Conservation (phyloP, 1,140 invertebrate genomes). For the Aricia agestis region DNA sequence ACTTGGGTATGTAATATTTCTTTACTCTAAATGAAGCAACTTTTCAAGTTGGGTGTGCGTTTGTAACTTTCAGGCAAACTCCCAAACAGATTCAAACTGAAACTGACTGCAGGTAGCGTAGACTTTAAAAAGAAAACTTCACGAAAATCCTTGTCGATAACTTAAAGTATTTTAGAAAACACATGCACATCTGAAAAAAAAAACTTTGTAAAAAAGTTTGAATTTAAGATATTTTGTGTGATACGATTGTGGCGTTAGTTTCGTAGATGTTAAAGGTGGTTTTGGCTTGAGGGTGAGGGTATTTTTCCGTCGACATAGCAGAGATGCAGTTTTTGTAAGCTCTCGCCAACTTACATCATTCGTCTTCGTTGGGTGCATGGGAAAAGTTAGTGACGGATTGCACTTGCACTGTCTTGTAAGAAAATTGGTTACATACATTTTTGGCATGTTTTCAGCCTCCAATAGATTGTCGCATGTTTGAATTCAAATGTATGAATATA, state of each 20-base stretch:
- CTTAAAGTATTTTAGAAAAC: conserved; percentile 7
- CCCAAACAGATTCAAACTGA: too few species aligned
- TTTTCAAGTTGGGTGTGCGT: too few species aligned
- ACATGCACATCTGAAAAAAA: conserved; percentile 9
- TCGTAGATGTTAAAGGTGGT: not conserved
- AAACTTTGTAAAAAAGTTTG: not conserved
- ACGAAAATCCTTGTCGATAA: not conserved
- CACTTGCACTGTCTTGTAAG: conserved; percentile 34
- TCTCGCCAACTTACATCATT: conserved; percentile 55
- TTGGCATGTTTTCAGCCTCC: not conserved
- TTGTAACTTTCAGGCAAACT: too few species aligned
- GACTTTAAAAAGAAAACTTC: too few species aligned
- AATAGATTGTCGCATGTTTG: too few species aligned
- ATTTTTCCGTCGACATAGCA: conserved; percentile 24
- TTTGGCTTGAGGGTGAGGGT: not conserved
- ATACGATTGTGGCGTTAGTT: not conserved
- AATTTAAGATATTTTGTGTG: not conserved
- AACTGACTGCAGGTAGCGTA: too few species aligned
- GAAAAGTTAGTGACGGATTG: conserved; percentile 59
- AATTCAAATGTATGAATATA: too few species aligned
- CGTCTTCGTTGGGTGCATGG: conserved; percentile 60
- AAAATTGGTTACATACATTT: conserved; percentile 9
- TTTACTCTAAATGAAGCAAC: too few species aligned
- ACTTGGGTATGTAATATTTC: too few species aligned
- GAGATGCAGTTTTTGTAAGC: conserved; percentile 51